Conservation (phyloP, 2,797 vertebrate species). For the Craterocephalus amniculus region DNA sequence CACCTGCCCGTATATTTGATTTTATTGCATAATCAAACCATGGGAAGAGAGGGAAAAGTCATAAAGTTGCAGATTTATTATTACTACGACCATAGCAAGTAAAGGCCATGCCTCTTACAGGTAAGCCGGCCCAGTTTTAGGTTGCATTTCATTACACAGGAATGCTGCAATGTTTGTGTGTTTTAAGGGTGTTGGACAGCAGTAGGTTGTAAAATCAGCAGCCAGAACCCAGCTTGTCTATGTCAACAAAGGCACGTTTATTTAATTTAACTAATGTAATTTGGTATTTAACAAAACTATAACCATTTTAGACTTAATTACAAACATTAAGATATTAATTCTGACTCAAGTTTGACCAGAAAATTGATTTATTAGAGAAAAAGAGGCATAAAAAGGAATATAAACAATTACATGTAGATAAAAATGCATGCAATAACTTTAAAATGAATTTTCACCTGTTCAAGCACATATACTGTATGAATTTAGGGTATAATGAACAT, state of each 20-base stretch:
- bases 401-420: not conserved
- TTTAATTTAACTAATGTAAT: slow-evolving; percentile 1
- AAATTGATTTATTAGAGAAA: not conserved
- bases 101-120: slow-evolving; percentile 16
- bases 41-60: not conserved
- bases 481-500: not conserved
- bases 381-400: not conserved
- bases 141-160: slow-evolving; percentile 27
- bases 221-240: slow-evolving; percentile 1
- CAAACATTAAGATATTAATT: not conserved
- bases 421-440: not conserved
- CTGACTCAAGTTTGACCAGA: not conserved
- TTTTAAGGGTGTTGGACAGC: slow-evolving; percentile 49
- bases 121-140: slow-evolving; percentile 25
- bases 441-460: no score
- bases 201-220: slow-evolving; percentile 48
- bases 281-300: not conserved
- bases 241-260: not conserved
- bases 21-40: not conserved
- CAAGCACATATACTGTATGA: not conserved
- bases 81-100: not conserved
- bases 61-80: not conserved
- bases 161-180: slow-evolving; percentile 56
- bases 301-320: not conserved
- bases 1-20: not conserved